Base-by-base conservation (phyloP, 2,888 invertebrate genomes). In the Campoplex capitator region DNA sequence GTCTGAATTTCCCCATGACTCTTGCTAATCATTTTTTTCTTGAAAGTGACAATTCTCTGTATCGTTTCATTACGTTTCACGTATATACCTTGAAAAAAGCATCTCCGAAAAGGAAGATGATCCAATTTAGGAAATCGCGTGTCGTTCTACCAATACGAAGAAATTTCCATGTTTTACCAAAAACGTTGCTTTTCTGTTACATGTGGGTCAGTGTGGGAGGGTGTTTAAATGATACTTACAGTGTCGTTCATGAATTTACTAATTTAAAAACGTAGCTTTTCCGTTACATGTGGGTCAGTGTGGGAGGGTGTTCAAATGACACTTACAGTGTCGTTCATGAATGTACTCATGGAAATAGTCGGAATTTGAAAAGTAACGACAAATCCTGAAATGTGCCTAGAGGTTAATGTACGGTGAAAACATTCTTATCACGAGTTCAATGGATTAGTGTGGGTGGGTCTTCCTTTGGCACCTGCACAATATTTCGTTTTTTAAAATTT, bases 181-280 rank as follows among this genome's bases (percentile, higher is more conserved):
- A 7, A 16, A 9, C 9, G 23, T n/a, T 1, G 18, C 8, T n/a
- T n/a, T 54, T 54, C 7, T n/a, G n/a, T 54, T n/a, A 54, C 6
- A 54, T 8, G 54, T 54, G 54, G 54, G 54, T 54, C 54, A 54
- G 54, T n/a, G 54, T 54, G 54, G 54, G 54, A 54, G 54, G 54
- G 54, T 54, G 54, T 48, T 48, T 16, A 3, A 3, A 4, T 48
- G 48, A 16, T 16, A 48, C 48, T 48, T 48, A 16, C 16, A 54
- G 54, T 54, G 54, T 54, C 54, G 1, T 54, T n/a, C 18, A n/a
- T 18, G 54, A 54, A 4, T 38, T 23, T 23, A 23, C 23, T 23
- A 23, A 23, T 23, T 23, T 23, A 9, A 48, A 7, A 16, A 9
- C 9, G 23, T n/a, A 2, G 18, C 8, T n/a, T n/a, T 54, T 54